Conservation (phyloP, 2,113 vertebrate genomes). For the Lanius ludovicianus region DNA sequence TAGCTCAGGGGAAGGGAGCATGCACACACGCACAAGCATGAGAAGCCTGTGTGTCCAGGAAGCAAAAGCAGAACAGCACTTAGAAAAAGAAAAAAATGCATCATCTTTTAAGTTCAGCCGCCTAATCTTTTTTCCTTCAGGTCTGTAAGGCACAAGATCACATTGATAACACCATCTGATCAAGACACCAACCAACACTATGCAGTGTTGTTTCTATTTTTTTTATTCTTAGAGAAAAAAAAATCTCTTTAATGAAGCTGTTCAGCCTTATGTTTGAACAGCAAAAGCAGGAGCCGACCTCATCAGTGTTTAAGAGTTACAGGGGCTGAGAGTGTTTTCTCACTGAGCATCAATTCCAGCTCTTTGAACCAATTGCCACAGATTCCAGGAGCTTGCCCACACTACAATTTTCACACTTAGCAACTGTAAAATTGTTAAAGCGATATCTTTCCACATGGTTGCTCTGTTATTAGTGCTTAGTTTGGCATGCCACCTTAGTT, state of each 20-base stretch:
- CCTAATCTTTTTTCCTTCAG: neutral
- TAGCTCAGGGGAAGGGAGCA: neutral
- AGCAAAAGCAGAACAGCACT: neutral
- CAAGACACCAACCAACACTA: neutral
- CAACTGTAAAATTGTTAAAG: conserved; percentile 85
- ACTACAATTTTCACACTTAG: conserved; percentile 83
- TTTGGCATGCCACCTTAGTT: conserved; percentile 79
- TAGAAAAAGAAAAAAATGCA: neutral
- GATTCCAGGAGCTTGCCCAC: conserved; percentile 72
- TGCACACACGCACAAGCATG: rapidly evolving
- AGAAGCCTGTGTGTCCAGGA: neutral
- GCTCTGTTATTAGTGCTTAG: conserved; percentile 72
- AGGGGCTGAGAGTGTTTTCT: conserved; percentile 45
- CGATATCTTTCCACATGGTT: conserved; percentile 74
- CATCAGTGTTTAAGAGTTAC: conserved; percentile 49
- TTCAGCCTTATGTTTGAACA: conserved; percentile 36
- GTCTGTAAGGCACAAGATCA: neutral
- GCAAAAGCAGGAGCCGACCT: conserved; percentile 16
- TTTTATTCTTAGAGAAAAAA: neutral
- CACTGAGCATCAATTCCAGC: conserved; percentile 65
- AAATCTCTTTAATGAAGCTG: conserved; percentile 62
- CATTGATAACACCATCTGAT: neutral
- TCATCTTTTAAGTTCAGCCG: neutral
- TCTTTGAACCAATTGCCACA: conserved; percentile 70
- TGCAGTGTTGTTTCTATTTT: rapidly evolving